Evolutionary conservation across 2,113 vertebrate genomes (phyloP).

Genomic region (Pyrgilauda ruficollis): DNA sequence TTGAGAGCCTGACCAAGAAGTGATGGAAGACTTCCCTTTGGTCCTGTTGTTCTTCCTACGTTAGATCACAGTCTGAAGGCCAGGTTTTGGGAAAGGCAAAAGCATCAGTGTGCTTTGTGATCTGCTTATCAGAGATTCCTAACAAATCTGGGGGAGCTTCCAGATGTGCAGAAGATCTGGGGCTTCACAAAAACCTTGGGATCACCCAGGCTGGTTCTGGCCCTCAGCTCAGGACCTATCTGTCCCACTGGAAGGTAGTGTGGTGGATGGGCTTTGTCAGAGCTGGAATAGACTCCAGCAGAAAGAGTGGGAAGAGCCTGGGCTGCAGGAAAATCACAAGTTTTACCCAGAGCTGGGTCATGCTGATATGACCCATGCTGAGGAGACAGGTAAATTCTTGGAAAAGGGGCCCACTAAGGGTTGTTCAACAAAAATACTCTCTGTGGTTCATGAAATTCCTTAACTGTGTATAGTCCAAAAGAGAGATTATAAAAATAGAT

Average conservation of each 20-base stretch:
- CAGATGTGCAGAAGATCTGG: background rate
- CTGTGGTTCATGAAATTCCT: background rate
- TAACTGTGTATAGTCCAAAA: background rate
- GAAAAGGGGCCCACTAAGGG: background rate
- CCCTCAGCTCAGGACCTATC: background rate
- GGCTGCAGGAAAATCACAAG: background rate
- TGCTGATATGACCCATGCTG: background rate
- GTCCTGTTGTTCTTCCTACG: background rate
- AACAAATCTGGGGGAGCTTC: background rate
- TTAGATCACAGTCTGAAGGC: background rate
- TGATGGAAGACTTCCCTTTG: background rate
- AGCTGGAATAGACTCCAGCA: background rate
- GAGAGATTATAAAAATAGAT: background rate
- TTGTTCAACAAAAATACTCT: background rate
- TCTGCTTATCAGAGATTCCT: background rate
- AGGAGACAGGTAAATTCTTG: background rate
- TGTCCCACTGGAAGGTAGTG: background rate
- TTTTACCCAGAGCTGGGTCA: background rate
- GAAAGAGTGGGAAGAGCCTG: background rate
- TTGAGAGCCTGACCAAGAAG: background rate
- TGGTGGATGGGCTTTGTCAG: background rate
- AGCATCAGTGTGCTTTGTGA: background rate
- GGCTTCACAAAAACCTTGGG: accelerated
- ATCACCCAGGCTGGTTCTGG: background rate
- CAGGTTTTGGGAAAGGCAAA: background rate